phyloP scores from a whole-genome alignment of 1,140 invertebrate genomes.

The Orius insidiosus region DNA sequence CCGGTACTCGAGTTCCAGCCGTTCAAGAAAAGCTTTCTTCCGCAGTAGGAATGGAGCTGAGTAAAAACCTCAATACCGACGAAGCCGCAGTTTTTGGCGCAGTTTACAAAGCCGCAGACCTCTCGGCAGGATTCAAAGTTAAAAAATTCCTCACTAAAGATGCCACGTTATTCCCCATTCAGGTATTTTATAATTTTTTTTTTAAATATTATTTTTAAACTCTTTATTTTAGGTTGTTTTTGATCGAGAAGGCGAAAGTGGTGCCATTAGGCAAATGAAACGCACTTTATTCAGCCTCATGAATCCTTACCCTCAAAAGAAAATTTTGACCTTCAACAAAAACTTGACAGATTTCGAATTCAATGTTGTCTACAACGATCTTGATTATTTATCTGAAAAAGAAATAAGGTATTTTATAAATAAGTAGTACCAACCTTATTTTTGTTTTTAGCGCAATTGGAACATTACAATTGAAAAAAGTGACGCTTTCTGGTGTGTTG shows the following conservation, averaged over 20 bases:
- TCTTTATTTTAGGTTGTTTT: no score
- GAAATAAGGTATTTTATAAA: no score
- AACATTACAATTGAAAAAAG: slow-evolving; percentile 53
- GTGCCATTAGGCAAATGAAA: slow-evolving; percentile 48
- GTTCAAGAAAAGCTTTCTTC: slow-evolving; percentile 69
- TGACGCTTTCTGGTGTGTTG: slow-evolving; percentile 58
- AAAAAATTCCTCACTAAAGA: slow-evolving; percentile 91
- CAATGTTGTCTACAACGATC: slow-evolving; percentile 74
- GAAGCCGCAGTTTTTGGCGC: slow-evolving; percentile 94
- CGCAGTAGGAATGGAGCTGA: slow-evolving; percentile 62
- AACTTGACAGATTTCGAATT: slow-evolving; percentile 83
- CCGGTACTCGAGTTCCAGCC: slow-evolving; percentile 80
- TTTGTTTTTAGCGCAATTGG: slow-evolving; percentile 53
- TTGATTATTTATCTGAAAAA: slow-evolving; percentile 52
- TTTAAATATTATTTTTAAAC: no score
- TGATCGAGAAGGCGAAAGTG: slow-evolving; percentile 61
- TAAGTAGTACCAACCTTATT: no score
- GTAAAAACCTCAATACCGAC: slow-evolving; percentile 94
- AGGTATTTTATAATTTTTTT: no score
- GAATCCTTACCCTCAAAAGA: slow-evolving; percentile 93
- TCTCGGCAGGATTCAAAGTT: slow-evolving; percentile 91
- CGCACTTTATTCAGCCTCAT: slow-evolving; percentile 76
- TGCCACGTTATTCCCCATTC: slow-evolving; percentile 83
- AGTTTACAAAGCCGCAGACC: slow-evolving; percentile 91
- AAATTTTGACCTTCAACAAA: slow-evolving; percentile 97